Conservation (phyloP, 2,113 vertebrate genomes). For the Sakesphorus luctuosus region DNA sequence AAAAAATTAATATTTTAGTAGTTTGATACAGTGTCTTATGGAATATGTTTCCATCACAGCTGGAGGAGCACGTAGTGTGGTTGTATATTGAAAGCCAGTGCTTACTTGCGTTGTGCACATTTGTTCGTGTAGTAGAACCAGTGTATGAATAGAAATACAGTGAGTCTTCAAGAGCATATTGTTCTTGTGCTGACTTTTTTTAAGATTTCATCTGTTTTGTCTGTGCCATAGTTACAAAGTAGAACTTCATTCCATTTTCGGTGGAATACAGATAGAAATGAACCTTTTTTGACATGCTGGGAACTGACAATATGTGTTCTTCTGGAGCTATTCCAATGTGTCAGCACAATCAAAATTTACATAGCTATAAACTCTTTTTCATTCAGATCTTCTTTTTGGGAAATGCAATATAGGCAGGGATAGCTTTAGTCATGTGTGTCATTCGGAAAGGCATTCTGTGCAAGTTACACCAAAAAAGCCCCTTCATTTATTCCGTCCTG, state of each 20-base stretch:
- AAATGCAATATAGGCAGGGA: background rate
- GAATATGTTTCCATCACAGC: background rate
- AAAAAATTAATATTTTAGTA: background rate
- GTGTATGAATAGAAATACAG: background rate
- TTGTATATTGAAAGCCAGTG: background rate
- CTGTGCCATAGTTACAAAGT: background rate
- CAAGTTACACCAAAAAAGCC: rapidly evolving
- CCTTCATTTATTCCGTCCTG: background rate
- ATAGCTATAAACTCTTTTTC: background rate
- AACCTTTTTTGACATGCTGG: background rate
- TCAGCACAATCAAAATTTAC: background rate
- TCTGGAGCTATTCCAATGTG: background rate
- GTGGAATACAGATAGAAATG: background rate
- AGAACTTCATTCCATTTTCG: background rate
- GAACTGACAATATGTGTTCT: background rate
- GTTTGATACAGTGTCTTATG: background rate
- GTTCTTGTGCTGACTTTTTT: background rate
- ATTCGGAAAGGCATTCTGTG: background rate
- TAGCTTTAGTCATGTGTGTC: background rate
- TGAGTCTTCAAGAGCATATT: background rate
- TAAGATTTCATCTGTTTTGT: background rate
- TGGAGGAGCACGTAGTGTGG: background rate
- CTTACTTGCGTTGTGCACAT: background rate
- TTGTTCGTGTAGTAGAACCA: background rate
- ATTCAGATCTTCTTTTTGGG: background rate